Evolutionary conservation across 2,888 invertebrate genomes (phyloP).

Genomic region (Lobophora halterata): DNA sequence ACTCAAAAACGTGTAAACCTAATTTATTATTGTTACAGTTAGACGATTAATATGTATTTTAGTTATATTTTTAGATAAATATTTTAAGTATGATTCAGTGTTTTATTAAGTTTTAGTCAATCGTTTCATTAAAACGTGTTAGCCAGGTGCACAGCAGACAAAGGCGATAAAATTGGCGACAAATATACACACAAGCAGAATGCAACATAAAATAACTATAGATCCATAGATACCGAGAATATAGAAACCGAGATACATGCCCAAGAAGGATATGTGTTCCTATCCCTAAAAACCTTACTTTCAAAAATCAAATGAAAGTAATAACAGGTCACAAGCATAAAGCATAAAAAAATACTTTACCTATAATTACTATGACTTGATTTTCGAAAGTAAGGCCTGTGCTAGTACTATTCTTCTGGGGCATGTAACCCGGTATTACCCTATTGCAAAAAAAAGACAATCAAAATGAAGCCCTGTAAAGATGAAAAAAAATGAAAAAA

Average conservation of each 20-base stretch:
- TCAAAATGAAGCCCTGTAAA: background rate
- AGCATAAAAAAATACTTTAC: too few species aligned
- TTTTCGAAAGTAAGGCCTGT: too few species aligned
- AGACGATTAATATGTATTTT: background rate
- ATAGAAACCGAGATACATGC: too few species aligned
- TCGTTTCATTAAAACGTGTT: slow-evolving; percentile 17
- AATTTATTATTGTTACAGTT: background rate
- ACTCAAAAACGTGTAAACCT: too few species aligned
- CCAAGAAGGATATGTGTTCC: too few species aligned
- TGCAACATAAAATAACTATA: background rate
- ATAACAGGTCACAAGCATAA: too few species aligned
- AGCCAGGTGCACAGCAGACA: slow-evolving; percentile 28
- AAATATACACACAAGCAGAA: background rate
- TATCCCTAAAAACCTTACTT: too few species aligned
- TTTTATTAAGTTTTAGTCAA: slow-evolving; percentile 5
- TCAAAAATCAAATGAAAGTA: too few species aligned
- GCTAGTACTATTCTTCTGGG: too few species aligned
- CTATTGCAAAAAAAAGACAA: slow-evolving; percentile 2
- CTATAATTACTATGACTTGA: too few species aligned
- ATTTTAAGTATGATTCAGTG: slow-evolving; percentile 7
- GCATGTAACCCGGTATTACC: too few species aligned
- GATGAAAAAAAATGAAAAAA: background rate
- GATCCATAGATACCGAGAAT: background rate
- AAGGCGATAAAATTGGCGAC: slow-evolving; percentile 22
- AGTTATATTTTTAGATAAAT: background rate